phyloP scores from a whole-genome alignment of 2,797 vertebrate species.

The Potorous gilbertii region DNA sequence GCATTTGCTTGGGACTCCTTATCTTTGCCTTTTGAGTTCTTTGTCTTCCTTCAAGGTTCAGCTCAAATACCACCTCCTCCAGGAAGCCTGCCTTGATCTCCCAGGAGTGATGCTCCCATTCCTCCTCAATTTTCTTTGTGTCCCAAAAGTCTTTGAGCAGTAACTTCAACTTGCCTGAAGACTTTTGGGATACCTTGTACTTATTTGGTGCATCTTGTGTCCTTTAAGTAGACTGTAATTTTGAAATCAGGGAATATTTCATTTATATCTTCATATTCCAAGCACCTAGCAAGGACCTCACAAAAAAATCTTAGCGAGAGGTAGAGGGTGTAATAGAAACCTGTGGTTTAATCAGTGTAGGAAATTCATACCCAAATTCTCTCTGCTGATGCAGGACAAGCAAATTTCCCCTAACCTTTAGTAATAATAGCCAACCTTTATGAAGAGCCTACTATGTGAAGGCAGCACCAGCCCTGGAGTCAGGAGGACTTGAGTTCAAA shows the following conservation, averaged over 20 bases:
- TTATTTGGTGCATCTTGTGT: background rate
- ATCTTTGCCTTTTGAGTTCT: background rate
- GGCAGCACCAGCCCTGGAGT: too few relatives aligned
- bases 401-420: background rate
- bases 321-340: background rate
- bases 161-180: background rate
- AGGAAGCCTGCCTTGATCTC: background rate
- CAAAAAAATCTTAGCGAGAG: background rate
- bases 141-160: background rate
- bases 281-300: background rate
- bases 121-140: background rate
- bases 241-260: background rate
- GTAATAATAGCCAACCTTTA: background rate
- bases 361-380: background rate
- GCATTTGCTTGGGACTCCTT: background rate
- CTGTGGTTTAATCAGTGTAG: background rate
- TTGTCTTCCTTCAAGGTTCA: background rate
- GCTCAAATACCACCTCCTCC: background rate
- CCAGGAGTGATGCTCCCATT: background rate
- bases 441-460: background rate
- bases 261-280: background rate
- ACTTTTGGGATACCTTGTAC: background rate
- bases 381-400: background rate
- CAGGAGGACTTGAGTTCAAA: too few relatives aligned
- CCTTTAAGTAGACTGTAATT: background rate